Evolutionary conservation across 1,140 invertebrate species (phyloP), one percentile per base, ranked within the genome.

Genomic region (Solen grandis): DNA sequence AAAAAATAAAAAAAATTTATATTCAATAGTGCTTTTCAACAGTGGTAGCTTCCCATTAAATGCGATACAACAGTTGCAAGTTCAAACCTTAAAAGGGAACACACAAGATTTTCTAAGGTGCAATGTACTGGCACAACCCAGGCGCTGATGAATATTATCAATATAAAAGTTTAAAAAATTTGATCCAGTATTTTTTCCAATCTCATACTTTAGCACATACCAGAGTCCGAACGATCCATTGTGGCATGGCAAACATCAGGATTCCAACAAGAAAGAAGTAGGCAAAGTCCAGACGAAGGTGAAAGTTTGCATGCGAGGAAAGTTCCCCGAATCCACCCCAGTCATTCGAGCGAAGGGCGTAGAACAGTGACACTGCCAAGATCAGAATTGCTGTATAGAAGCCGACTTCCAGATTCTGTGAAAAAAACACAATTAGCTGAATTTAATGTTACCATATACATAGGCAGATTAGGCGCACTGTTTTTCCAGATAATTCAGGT

Each of bases 301-400:
- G 75, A 22, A 77, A 68, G 63, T 77, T 77, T 19, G 75, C 75
- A 14, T 68, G 75, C 0, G 62, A 68, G 10, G 14, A 14, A 13
- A 50, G 60, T 22, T 77, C 75, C 0, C 62, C 63, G 29, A 36
- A 77, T 27, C 75, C 75, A 5, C 75, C 75, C 63, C 63, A 77
- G 35, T 77, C 75, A 19, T 46, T 77, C 19, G 54, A 38, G 13
- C 19, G 38, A 1, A 77, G 14, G 1, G 54, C 46, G 36, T 68
- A 33, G 52, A 68, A 77, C 50, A 77, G 8, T 8, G 50, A 22
- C 0, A 59, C 63, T 13, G 65, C 75, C 1, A 50, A 31, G 16
- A 25, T 25, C 35, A 77, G 29, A 35, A 66, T 13, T 16, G 36
- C n/a, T 16, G n/a, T 29, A 36, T 68, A 76, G 16, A 76, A 63